Base-by-base conservation (phyloP, 37 sponge, comb jelly and placozoan genomes). In the Oscarella lobularis region DNA sequence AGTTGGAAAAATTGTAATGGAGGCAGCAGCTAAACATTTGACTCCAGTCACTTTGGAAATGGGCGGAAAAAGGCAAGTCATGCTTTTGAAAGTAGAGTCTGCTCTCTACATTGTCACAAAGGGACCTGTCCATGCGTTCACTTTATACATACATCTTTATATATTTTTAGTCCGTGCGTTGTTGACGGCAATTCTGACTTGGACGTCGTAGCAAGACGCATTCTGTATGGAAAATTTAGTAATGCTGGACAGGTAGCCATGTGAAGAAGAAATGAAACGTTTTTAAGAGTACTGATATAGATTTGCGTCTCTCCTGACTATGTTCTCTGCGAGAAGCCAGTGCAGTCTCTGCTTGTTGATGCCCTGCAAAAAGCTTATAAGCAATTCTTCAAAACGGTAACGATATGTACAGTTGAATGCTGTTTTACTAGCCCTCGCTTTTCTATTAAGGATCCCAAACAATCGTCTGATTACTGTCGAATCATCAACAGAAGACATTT, bases 251-350 rank as follows among this genome's bases (percentile, higher is more conserved):
- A 68, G 31, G 71, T 68, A 48, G 60, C 14, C 9, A 48, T 20
- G 9, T 20, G 20, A 48, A 48, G 31, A 14, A 27, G 60, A 27
- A 27, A 48, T 48, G 60, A 27, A 48, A 48, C 20, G 60, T 9
- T 48, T 48, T 9, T 48, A 9, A 20, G 9, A 27, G 60, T 48
- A 20, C 20, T 20, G 20, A 27, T 48, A 48, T 20, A 95, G 80
- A 91, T 87, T 40, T 96, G 96, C 74, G 83, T 96, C 3, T 87
- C 93, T 3, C 87, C 90, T 1, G 96, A 96, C 80, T 96, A 92
- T 55, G 84, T 96, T 1, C 81, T 88, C 9, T 92, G 93, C 68
- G 67, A 76, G 39, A 68, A 67, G 41, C 66, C 40, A 34, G 73
- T 77, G 39, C 69, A 54, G 73, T 79, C 79, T 3, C 67, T 69